Conservation (phyloP, 2,113 vertebrate genomes). For the Otolemur garnettii region DNA sequence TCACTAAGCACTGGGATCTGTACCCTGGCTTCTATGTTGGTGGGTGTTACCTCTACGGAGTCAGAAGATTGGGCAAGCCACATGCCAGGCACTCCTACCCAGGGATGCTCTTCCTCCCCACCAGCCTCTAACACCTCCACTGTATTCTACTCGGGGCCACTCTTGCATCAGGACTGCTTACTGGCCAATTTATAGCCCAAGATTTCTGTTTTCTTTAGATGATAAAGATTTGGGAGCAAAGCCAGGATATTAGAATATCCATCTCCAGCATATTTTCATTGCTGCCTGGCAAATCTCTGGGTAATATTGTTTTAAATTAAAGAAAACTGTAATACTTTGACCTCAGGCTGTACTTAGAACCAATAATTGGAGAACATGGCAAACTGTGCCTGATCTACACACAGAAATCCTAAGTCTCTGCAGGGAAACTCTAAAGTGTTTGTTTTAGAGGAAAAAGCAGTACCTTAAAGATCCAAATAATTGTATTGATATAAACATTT, state of each 20-base stretch:
- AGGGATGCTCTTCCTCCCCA: background rate
- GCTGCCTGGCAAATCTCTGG: slow-evolving; percentile 45
- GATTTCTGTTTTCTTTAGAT: background rate
- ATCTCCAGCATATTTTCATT: slow-evolving; percentile 28
- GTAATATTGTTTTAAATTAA: slow-evolving; percentile 61
- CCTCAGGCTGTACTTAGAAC: slow-evolving; percentile 7
- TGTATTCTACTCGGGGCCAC: background rate
- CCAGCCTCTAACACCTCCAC: background rate
- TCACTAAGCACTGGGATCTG: background rate
- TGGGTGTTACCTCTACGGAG: background rate
- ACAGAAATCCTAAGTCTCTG: background rate
- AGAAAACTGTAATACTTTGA: background rate
- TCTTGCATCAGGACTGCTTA: background rate
- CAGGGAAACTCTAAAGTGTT: background rate
- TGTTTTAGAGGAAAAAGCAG: slow-evolving; percentile 23
- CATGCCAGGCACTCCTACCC: background rate
- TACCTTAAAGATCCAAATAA: background rate
- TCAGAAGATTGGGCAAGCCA: background rate
- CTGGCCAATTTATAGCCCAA: slow-evolving; percentile 10
- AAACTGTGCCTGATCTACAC: background rate
- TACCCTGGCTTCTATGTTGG: slow-evolving; percentile 4
- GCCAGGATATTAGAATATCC: slow-evolving; percentile 1
- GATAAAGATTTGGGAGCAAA: slow-evolving; percentile 50
- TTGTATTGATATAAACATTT: background rate
- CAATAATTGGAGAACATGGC: background rate